Evolutionary conservation across 2,888 invertebrate species (phyloP), one percentile per base, ranked within the genome.

Genomic region (Leptopilina syphax): DNA sequence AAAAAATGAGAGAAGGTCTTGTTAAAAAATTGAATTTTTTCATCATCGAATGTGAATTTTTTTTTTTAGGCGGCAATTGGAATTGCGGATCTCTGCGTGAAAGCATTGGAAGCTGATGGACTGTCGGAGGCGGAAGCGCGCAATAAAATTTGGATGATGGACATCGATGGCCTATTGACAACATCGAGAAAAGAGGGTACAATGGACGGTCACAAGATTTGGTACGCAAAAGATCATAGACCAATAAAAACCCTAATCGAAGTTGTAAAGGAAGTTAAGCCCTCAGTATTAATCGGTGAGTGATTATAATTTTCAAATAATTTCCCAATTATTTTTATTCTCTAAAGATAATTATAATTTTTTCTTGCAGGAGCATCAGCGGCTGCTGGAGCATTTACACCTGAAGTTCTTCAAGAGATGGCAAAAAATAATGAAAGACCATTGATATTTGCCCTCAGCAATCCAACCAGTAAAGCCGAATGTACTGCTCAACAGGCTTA

Each of bases 401-500:
- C 96, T 8, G 95, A 96, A 84, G 95, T 99, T 76, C 92, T 99
- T 77, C 93, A 95, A 87, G 95, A 95, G 86, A 98, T 99, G 99
- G 97, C 95, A 0, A 92, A 93, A 80, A 96, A 96, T 90, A 97
- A 98, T 86, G 95, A 98, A 4, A 94, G 96, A 77, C 99, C 99
- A 0, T 95, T 99, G 85, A 96, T 99, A 84, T 99, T 99, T 91
- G 99, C 99, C 10, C 94, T 99, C 65, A 99, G 99, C 86, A 99
- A 99, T 93, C 99, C 99, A 7, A 99, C 99, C 0, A 96, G 95
- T 92, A 98, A 97, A 93, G 98, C 99, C 0, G 99, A 99, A 92
- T 99, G 99, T 91, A 99, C 99, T 0, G 99, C 99, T 3, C 97
- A 98, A 88, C 96, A 96, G 86, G 99, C 99, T 0, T 99, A 98